Evolutionary conservation across 2,113 vertebrate genomes (phyloP).

Genomic region (Poicephalus meyeri): DNA sequence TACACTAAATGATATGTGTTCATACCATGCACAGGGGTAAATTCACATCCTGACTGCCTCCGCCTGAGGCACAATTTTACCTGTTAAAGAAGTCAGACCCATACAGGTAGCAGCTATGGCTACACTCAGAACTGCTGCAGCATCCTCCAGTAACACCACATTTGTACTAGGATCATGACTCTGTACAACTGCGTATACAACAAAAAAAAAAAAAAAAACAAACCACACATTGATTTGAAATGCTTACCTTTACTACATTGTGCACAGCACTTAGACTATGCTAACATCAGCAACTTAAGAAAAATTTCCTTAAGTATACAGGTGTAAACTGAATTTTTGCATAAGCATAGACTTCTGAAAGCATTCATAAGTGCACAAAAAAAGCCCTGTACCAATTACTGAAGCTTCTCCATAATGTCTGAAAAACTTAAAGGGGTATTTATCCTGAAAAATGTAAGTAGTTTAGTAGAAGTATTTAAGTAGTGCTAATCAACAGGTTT

Average conservation of each 20-base stretch:
- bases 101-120: conserved; percentile 89
- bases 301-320: neutral
- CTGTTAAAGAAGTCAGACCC: conserved; percentile 96
- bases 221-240: neutral
- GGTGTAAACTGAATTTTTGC: neutral
- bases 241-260: neutral
- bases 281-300: neutral
- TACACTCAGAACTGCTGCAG: conserved; percentile 94
- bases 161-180: conserved; percentile 97
- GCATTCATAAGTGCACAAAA: neutral
- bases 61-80: conserved; percentile 67
- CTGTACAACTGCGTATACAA: conserved; percentile 84
- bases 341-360: neutral
- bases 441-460: neutral
- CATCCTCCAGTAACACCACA: conserved; percentile 93
- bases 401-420: neutral
- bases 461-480: neutral
- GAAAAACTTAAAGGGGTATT: neutral
- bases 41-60: neutral
- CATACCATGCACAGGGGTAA: neutral
- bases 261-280: neutral
- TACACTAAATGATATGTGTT: neutral
- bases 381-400: neutral
- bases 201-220: neutral
- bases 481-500: neutral